Conservation (phyloP, 1,140 invertebrate species). For the Adoxophyes honmai region DNA sequence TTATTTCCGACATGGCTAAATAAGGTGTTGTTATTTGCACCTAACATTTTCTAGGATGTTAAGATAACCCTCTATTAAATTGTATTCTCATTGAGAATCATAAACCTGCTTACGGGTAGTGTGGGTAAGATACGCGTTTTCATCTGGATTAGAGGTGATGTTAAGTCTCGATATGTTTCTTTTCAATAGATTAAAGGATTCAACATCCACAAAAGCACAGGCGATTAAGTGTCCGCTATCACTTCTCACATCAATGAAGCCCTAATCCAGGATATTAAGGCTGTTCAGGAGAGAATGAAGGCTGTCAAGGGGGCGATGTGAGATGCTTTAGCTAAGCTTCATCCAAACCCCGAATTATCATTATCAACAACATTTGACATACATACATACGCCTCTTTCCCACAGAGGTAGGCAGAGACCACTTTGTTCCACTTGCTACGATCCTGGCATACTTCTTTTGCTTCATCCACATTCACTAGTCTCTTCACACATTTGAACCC, state of each 20-base stretch:
- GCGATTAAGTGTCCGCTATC: constrained; percentile 25
- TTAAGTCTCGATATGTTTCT: constrained; percentile 9
- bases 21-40: constrained; percentile 63
- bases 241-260: constrained; percentile 35
- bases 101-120: neutral
- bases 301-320: constrained; percentile 30
- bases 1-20: constrained; percentile 58
- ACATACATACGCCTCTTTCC: no score
- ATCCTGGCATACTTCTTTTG: no score
- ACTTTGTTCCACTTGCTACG: no score
- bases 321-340: constrained; percentile 19
- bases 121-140: no score
- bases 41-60: constrained; percentile 37
- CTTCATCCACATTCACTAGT: no score
- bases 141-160: no score
- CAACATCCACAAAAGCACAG: constrained; percentile 23
- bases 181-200: neutral
- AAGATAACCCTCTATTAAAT: constrained; percentile 8
- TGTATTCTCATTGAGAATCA: constrained; percentile 1
- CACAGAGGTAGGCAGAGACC: no score
- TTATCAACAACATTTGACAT: neutral
- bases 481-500: no score
- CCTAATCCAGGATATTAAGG: constrained; percentile 26
- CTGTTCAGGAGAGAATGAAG: constrained; percentile 28
- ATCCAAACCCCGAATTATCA: constrained; percentile 17